Evolutionary conservation across 2,797 vertebrate species (phyloP), one percentile per base, ranked within the genome.

Genomic region (Aplochiton taeniatus): DNA sequence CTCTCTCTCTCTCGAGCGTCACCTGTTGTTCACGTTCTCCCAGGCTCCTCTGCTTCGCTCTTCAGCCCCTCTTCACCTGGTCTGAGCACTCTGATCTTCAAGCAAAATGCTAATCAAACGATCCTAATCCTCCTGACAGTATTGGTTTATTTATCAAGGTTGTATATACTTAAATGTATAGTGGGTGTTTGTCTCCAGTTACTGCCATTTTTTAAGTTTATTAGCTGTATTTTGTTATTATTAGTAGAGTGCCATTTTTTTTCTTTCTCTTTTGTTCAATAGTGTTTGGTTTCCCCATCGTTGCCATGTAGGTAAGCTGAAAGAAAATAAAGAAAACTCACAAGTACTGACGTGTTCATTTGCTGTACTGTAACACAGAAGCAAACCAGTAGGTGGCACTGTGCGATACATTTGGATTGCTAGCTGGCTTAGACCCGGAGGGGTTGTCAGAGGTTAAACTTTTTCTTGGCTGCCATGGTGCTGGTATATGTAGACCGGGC

Each of bases 111-210:
- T 31, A 64, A 42, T 54, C 41, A 78, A 84, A 76, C 85, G 82
- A 85, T 88, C 83, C 65, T 73, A 69, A 73, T 74, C 87, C 31
- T 31, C 72, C 86, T 83, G 82, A 79, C 94, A 95, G 93, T 94
- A 88, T 96, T 94, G 88, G 86, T 91, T 92, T 96, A 95, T 97
- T 96, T 98, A 96, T 96, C 94, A 90, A 92, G 93, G 89, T 77
- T 97, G 96, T 98, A 96, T 88, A 97, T 96, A 95, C 86, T 91
- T 92, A 81, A 89, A 83, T 95, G 94, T 95, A 95, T 91, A 96
- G 91, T 85, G 73, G 84, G 52, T 87, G 82, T 94, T 91, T 91
- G 83, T 91, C 88, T 86, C 88, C 85, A 90, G 92, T 93, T 91
- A 93, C 90, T 92, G 91, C 91, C 62, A 74, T 19, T 61, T 72